Evolutionary conservation across 1,140 invertebrate species (phyloP).

Genomic region (Drosophila miranda): DNA sequence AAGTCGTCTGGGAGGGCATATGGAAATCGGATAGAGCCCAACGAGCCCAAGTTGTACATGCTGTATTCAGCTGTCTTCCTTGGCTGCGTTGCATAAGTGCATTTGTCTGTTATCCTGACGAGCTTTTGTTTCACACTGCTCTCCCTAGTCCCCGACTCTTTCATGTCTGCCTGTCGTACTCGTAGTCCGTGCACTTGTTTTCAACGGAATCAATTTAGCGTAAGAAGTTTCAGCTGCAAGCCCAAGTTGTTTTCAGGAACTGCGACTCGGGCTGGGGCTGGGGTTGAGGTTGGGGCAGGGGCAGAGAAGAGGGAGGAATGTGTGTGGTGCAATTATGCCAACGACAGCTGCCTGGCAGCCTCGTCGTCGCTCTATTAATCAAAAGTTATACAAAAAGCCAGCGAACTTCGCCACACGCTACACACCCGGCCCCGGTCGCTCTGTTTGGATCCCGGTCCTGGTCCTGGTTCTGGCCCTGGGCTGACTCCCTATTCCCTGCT

Average conservation of each 20-base stretch:
- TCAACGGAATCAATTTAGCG: constrained; percentile 78
- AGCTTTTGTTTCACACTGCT: constrained; percentile 46
- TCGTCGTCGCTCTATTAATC: constrained; percentile 69
- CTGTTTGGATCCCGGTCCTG: constrained; percentile 3
- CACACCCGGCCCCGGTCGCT: neutral
- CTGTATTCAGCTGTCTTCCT: constrained; percentile 40
- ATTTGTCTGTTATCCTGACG: constrained; percentile 69
- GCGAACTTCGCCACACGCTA: constrained; percentile 65
- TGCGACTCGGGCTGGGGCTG: constrained; percentile 29
- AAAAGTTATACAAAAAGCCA: constrained; percentile 79
- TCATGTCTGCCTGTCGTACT: constrained; percentile 4
- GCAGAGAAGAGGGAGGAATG: constrained; percentile 34
- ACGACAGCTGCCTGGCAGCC: constrained; percentile 51
- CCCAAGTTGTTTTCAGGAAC: constrained; percentile 54
- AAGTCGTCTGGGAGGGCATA: constrained; percentile 9
- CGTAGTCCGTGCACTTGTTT: constrained; percentile 53
- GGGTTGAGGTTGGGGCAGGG: constrained; percentile 38
- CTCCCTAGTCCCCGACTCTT: neutral
- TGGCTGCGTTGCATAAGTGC: constrained; percentile 68
- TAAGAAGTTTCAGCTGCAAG: constrained; percentile 62
- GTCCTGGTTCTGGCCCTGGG: constrained; percentile 5
- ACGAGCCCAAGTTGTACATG: constrained; percentile 38
- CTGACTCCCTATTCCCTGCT: constrained; percentile 9
- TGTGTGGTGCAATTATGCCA: constrained; percentile 70
- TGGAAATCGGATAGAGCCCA: constrained; percentile 35